A percentile compares a stretch with the other conserved stretches of the same genome.
These are phyloP conservation scores for Trogon melanurus DNA, from an alignment of 2,113 vertebrate species.

Conservation along the genomic window DNA sequence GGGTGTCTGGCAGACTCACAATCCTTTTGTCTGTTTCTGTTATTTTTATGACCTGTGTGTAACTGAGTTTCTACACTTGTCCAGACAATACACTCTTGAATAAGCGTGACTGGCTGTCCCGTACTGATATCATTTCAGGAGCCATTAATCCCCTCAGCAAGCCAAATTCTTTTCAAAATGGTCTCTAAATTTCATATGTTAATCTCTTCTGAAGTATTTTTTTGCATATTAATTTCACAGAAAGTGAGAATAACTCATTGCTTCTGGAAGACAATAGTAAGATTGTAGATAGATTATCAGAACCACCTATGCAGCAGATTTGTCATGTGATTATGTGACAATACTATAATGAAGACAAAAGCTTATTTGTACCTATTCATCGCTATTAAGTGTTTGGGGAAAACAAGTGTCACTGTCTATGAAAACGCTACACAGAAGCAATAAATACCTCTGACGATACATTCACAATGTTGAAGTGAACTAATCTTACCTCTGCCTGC, in stretches of 20 bases:
- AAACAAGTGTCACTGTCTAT: background rate
- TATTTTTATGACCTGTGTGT: background rate
- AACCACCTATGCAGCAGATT: background rate
- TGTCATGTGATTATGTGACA: background rate
- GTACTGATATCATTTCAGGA: background rate
- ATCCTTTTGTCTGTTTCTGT: background rate
- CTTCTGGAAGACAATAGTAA: background rate
- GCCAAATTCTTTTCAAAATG: background rate
- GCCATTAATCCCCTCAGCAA: background rate
- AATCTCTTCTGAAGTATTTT: background rate
- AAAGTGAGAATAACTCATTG: background rate
- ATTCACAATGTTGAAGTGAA: background rate
- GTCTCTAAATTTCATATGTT: background rate
- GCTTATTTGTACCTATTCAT: background rate
- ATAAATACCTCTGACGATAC: too few relatives aligned
- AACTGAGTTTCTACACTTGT: background rate
- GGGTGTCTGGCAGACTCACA: background rate
- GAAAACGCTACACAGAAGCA: too few relatives aligned
- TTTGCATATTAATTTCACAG: background rate
- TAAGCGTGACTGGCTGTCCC: accelerated
- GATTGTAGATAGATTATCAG: background rate
- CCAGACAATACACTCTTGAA: background rate
- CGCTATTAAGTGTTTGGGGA: background rate
- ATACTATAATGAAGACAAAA: background rate
- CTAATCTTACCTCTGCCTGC: conserved; percentile 89